phyloP scores from a whole-genome alignment of 2,888 invertebrate species.

The Idaea straminata region DNA sequence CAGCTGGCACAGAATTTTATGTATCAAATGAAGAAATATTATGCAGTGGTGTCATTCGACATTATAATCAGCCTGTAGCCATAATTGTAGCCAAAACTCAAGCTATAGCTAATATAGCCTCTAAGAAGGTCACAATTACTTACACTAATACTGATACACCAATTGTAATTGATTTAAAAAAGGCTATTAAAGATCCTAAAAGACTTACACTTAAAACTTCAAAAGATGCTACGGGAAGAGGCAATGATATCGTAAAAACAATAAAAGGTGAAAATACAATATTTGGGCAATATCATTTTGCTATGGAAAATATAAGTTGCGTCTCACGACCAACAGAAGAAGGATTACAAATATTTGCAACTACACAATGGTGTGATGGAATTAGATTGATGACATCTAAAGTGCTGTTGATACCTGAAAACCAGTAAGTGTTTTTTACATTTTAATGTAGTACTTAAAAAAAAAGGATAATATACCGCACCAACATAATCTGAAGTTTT shows the following conservation, averaged over 20 bases:
- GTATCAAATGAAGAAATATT: conserved; percentile 57
- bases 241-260: conserved; percentile 58
- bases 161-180: conserved; percentile 36
- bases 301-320: conserved; percentile 5
- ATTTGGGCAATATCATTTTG: conserved; percentile 6
- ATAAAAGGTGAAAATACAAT: conserved; percentile 31
- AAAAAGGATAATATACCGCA: background rate
- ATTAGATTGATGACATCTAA: background rate
- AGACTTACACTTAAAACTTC: conserved; percentile 34
- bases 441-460: background rate
- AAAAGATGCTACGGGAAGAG: conserved; percentile 43
- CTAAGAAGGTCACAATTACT: conserved; percentile 75
- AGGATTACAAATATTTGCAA: background rate
- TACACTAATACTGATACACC: conserved; percentile 67
- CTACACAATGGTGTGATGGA: background rate
- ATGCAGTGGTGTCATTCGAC: conserved; percentile 57
- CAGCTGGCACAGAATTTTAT: conserved; percentile 30
- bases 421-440: background rate
- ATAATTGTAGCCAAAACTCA: conserved; percentile 81
- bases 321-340: background rate
- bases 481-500: too few species aligned
- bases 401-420: background rate
- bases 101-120: conserved; percentile 76
- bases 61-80: conserved; percentile 54
- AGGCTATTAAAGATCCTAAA: conserved; percentile 38